These are phyloP conservation scores for Dorcus parallelipipedus DNA, from an alignment of 2,888 invertebrate species.

Conservation along the genomic window DNA sequence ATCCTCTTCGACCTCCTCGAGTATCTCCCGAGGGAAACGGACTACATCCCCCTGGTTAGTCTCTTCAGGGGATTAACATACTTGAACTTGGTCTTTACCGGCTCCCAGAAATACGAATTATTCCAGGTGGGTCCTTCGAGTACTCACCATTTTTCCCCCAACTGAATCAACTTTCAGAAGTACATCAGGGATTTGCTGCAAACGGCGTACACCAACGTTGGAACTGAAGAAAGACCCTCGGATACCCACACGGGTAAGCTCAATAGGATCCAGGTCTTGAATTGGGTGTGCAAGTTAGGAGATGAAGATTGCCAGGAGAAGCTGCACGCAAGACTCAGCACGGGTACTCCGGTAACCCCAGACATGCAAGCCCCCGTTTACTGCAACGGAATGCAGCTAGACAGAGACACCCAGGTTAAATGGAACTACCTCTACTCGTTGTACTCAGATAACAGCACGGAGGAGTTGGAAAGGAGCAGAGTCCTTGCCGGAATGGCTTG, in stretches of 20 bases:
- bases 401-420: not conserved
- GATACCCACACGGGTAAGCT: conserved; percentile 16
- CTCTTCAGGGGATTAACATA: conserved; percentile 35
- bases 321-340: not conserved
- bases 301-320: conserved; percentile 36
- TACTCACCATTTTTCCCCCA: no score
- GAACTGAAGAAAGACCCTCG: not conserved
- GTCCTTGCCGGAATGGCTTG: conserved; percentile 5
- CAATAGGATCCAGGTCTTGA: conserved; percentile 42
- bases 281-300: conserved; percentile 39
- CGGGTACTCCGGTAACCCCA: not conserved
- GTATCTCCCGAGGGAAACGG: conserved; percentile 57
- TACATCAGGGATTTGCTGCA: conserved; percentile 9
- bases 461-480: conserved; percentile 3
- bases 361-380: conserved; percentile 6
- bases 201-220: conserved; percentile 11
- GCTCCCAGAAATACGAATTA: conserved; percentile 8
- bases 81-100: conserved; percentile 16
- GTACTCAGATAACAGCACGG: conserved; percentile 1
- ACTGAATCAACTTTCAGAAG: not conserved
- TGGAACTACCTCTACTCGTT: conserved; percentile 1
- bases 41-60: conserved; percentile 60
- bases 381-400: conserved; percentile 5
- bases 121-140: conserved; percentile 13
- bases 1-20: conserved; percentile 56